Evolutionary conservation across 2,888 invertebrate genomes (phyloP), one percentile per base, ranked within the genome.

Genomic region (Neocrepidodera transversa): DNA sequence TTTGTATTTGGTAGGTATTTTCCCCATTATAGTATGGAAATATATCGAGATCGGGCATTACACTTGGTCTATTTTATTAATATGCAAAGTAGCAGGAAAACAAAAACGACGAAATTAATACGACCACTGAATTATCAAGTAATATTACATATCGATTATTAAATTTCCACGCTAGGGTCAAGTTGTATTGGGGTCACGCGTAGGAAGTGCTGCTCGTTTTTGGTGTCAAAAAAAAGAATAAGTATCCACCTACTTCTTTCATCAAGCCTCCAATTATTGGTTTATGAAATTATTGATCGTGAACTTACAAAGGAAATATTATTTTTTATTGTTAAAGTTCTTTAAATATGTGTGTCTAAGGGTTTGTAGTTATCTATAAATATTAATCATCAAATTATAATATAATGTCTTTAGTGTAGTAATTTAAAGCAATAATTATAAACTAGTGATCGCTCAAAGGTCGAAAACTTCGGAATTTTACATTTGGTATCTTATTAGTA

Each of bases 21-120:
- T 65, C 67, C 62, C 69, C 67, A 69, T 69, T 71, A 68, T 64
- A 55, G 62, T 67, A 66, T 71, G 69, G 68, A 69, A 71, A 71
- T 70, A 63, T 65, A 57, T 47, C 36, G 56, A 35, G 51, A 49
- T 42, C 42, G 13, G 20, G 8, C 23, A 11, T 36, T 30, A 38
- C 49, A 61, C 62, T 64, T 64, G 62, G 66, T 53, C 66, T 63
- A 61, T 68, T 67, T 69, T 68, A 68, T 70, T 66, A 70, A 68
- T 65, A 68, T 68, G 67, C 65, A 68, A 68, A 68, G 62, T 62
- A 65, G 64, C 48, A 45, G 62, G 63, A 58, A 62, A 64, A 65
- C 63, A 60, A 59, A 65, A 67, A 63, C 56, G 58, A 30, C 17
- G 10, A 48, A 38, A 40, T 51, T 60, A 62, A 63, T 62, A 63